Evolutionary conservation across 2,113 vertebrate genomes (phyloP).

Genomic region (Melanerpes formicivorus): DNA sequence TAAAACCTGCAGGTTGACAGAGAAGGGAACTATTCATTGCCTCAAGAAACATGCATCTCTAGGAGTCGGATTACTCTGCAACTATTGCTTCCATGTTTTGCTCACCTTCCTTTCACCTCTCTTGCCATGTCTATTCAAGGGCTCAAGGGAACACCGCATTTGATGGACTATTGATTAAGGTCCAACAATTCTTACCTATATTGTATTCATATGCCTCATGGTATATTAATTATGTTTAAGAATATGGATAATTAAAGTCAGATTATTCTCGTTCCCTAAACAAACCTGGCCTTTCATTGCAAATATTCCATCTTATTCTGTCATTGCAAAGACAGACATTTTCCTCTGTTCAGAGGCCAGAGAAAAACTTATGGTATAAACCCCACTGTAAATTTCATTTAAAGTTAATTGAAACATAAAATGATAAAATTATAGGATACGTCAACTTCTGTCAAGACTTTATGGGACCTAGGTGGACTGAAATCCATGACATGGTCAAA

Average conservation of each 20-base stretch:
- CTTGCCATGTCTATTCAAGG: not conserved
- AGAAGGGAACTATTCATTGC: not conserved
- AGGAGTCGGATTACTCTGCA: not conserved
- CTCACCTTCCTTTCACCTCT: not conserved
- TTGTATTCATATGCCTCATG: not conserved
- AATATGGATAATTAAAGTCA: not conserved
- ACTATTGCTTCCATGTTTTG: not conserved
- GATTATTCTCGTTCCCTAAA: not conserved
- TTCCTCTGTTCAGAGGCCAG: not conserved
- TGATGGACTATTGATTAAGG: not conserved
- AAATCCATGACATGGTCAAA: not conserved
- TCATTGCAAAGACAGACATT: not conserved
- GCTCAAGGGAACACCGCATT: not conserved
- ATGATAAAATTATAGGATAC: not conserved
- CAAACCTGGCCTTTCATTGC: not conserved
- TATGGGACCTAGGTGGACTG: not conserved
- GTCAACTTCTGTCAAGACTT: not conserved
- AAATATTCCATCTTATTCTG: not conserved
- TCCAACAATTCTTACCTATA: not conserved
- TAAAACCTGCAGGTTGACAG: not conserved
- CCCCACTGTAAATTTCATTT: conserved; percentile 12
- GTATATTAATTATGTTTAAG: not conserved
- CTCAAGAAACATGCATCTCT: not conserved
- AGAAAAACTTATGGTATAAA: not conserved
- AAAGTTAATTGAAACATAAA: conserved; percentile 41